Base-by-base conservation (phyloP, 2,888 invertebrate species). In the Pristionchus mayeri region DNA sequence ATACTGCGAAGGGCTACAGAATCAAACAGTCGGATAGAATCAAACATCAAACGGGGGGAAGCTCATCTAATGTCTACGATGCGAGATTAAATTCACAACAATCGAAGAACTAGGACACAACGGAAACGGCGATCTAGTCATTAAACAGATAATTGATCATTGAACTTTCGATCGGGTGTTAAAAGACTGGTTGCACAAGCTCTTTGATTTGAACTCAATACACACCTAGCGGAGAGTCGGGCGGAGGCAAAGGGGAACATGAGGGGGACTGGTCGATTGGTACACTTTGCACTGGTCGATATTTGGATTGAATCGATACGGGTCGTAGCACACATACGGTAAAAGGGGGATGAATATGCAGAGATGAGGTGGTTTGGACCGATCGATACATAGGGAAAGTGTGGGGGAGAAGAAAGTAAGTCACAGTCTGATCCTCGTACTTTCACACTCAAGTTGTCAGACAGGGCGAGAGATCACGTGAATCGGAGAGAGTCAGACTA, bases 251-350 rank as follows among this genome's bases (percentile, higher is more conserved):
- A 67, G 6, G 13, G 16, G 7, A 54, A n/a, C n/a, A n/a, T n/a
- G n/a, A n/a, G n/a, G n/a, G n/a, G n/a, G n/a, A n/a, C n/a, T n/a
- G 63, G 67, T 67, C 34, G 21, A 37, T 18, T 40, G 71, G 40
- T 71, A 30, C 11, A 40, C 54, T 54, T 7, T 54, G 54, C 18
- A n/a, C 37, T 71, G 40, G 6, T 71, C 71, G 71, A 71, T 71
- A 71, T 71, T 71, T n/a, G n/a, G 71, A 71, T 71, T 71, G 71
- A 71, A 71, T 67, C 67, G 67, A 67, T 71, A 71, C 71, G 71
- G 71, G n/a, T 40, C 67, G 6, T 21, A 44, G 71, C 71, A 71
- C 71, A 21, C 16, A 63, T 18, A 63, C 18, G 37, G 30, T 40
- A 54, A 54, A 21, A 21, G 54, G n/a, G 16, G n/a, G n/a, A n/a